phyloP scores from a whole-genome alignment of 2,888 invertebrate genomes.

The Brenthis hecate region DNA sequence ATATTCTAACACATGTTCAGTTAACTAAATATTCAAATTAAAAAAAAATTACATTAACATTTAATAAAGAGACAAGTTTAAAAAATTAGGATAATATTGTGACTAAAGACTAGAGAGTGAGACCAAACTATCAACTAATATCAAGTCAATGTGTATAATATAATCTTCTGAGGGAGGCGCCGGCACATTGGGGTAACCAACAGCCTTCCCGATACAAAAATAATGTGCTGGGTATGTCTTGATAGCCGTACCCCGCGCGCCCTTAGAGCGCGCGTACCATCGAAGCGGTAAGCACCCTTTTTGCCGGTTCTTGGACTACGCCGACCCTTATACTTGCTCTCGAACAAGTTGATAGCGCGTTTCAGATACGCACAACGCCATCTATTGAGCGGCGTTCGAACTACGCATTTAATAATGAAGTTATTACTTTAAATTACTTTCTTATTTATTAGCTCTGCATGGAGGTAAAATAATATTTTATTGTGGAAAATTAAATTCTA shows the following conservation, averaged over 20 bases:
- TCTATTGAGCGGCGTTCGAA: slow-evolving; percentile 41
- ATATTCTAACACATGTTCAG: no score
- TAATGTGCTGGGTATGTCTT: slow-evolving; percentile 93
- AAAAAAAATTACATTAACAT: no score
- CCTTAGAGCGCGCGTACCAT: slow-evolving; percentile 83
- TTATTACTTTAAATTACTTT: no score
- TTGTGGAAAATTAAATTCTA: no score
- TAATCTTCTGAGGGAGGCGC: slow-evolving; percentile 72
- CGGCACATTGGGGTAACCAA: slow-evolving; percentile 87
- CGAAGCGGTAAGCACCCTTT: slow-evolving; percentile 89
- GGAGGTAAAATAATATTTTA: no score
- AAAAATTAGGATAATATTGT: no score
- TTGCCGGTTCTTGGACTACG: slow-evolving; percentile 40
- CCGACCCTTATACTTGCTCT: background rate
- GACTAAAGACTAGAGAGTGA: no score
- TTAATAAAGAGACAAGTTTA: no score
- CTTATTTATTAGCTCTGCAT: no score
- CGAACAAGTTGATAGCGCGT: slow-evolving; percentile 46
- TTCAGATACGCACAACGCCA: slow-evolving; percentile 48
- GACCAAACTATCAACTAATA: no score
- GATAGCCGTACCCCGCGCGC: slow-evolving; percentile 90
- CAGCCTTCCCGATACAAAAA: slow-evolving; percentile 87
- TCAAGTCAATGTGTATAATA: no score
- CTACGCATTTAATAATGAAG: background rate
- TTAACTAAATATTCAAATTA: no score